phyloP scores from a whole-genome alignment of 2,888 invertebrate species.

The Aphodius granarius region DNA sequence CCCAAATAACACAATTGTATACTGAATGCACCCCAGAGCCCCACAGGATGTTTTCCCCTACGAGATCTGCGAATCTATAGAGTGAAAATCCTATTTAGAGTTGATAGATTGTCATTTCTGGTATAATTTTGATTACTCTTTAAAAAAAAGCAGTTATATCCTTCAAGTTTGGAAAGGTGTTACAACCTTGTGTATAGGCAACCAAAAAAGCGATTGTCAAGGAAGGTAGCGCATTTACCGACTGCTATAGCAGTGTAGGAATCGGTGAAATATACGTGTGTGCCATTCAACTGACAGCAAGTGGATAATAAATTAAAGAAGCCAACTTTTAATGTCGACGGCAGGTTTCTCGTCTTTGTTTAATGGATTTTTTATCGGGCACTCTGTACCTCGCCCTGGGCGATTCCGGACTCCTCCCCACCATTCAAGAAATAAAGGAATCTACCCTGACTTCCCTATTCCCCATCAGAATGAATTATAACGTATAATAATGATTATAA shows the following conservation, averaged over 20 bases:
- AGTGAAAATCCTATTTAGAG: neutral
- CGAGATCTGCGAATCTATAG: neutral
- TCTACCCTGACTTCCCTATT: neutral
- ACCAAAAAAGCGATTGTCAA: no score
- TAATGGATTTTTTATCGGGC: neutral
- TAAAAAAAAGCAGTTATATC: no score
- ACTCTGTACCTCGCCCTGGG: neutral
- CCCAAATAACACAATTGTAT: neutral
- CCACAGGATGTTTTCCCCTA: neutral
- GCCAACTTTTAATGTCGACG: neutral
- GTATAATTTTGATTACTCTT: neutral
- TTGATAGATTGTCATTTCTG: no score
- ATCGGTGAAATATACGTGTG: neutral
- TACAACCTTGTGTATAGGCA: no score
- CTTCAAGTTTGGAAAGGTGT: no score
- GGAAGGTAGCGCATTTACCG: no score
- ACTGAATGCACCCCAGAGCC: neutral
- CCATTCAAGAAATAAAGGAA: neutral
- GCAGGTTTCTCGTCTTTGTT: neutral
- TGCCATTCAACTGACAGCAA: neutral
- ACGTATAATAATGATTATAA: no score
- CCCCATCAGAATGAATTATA: neutral
- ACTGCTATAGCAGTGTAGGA: neutral
- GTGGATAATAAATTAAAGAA: neutral
- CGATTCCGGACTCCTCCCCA: neutral